phyloP scores from a whole-genome alignment of 2,113 vertebrate genomes.

The Sylvia atricapilla region DNA sequence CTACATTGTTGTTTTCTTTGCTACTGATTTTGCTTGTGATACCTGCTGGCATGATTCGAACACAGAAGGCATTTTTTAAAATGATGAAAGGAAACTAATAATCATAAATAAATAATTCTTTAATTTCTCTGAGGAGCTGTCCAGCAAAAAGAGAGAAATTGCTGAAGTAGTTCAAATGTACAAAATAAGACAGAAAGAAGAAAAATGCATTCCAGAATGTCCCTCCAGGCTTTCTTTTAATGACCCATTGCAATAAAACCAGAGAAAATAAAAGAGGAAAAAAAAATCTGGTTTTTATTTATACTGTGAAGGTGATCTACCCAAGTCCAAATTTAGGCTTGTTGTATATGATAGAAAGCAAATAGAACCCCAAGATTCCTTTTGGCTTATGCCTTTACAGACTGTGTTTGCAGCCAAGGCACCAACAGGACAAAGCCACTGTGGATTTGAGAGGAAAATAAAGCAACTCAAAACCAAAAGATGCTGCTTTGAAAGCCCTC shows the following conservation, averaged over 20 bases:
- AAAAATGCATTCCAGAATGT: constrained; percentile 39
- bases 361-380: not conserved
- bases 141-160: constrained; percentile 50
- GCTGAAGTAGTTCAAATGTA: constrained; percentile 54
- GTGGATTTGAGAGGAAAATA: not conserved
- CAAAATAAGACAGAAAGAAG: constrained; percentile 26
- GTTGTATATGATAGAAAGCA: not conserved
- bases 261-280: not conserved
- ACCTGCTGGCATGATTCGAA: constrained; percentile 46
- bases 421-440: not conserved
- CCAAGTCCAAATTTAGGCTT: not conserved
- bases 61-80: constrained; percentile 43
- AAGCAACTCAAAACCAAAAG: not conserved
- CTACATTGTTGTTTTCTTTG: constrained; percentile 1
- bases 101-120: constrained; percentile 66
- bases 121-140: constrained; percentile 62
- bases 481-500: not conserved
- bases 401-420: not conserved
- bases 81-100: constrained; percentile 58
- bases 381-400: not conserved
- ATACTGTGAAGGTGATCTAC: not conserved
- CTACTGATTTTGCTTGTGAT: not conserved
- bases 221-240: constrained; percentile 43
- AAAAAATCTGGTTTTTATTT: constrained; percentile 21
- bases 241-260: constrained; percentile 13